Conservation (phyloP, 2,888 invertebrate species). For the Hermaeophaga mercurialis region DNA sequence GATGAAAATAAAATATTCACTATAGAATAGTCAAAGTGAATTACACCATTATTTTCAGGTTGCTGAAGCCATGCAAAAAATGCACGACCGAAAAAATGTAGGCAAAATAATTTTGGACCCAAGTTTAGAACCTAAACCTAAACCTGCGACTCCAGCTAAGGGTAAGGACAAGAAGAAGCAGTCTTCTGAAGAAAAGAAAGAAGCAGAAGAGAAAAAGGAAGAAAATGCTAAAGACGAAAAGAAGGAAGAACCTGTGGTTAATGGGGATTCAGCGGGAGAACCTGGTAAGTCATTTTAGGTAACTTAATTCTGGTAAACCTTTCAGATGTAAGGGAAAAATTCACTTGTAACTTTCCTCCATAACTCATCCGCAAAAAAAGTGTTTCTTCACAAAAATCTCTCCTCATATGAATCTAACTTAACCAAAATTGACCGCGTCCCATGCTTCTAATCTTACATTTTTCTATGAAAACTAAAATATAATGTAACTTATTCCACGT, state of each 20-base stretch:
- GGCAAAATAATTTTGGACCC: conserved; percentile 87
- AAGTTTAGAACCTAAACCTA: conserved; percentile 77
- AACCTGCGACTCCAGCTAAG: conserved; percentile 79
- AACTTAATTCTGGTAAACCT: no score
- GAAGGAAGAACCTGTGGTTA: conserved; percentile 60
- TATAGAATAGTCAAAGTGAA: not conserved
- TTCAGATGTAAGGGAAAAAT: no score
- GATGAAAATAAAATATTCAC: not conserved
- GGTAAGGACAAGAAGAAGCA: conserved; percentile 75
- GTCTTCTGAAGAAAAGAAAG: conserved; percentile 66
- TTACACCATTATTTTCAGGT: conserved; percentile 61
- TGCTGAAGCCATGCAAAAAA: conserved; percentile 88
- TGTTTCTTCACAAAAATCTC: no score
- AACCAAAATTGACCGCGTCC: no score
- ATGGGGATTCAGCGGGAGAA: conserved; percentile 62
- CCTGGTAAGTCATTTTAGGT: conserved; percentile 56
- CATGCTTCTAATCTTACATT: no score
- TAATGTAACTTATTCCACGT: no score
- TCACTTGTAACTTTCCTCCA: no score
- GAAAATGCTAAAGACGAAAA: conserved; percentile 50
- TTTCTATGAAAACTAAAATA: no score
- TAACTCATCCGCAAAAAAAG: no score
- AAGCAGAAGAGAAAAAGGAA: conserved; percentile 62
- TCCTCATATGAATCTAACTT: no score
- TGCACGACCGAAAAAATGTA: conserved; percentile 90